Conservation (phyloP, 2,113 vertebrate genomes). For the Vulpes vulpes region DNA sequence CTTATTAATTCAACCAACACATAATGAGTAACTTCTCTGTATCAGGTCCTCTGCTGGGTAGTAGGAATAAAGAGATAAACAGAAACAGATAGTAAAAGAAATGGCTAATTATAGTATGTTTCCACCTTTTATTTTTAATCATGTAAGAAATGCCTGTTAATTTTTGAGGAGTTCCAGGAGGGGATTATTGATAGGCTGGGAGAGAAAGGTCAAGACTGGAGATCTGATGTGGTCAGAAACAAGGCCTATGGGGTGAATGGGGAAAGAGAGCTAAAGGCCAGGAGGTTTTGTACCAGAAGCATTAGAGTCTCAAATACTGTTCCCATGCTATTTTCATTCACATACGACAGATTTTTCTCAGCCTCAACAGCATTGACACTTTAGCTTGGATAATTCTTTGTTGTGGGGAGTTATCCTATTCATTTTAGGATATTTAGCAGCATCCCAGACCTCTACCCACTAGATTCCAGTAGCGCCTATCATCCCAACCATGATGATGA, state of each 20-base stretch:
- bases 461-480: not conserved
- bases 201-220: not conserved
- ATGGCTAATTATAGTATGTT: not conserved
- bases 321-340: slow-evolving; percentile 17
- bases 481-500: not conserved
- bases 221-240: not conserved
- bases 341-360: not conserved
- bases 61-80: slow-evolving; percentile 12
- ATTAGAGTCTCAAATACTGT: not conserved
- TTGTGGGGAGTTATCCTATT: not conserved
- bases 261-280: not conserved
- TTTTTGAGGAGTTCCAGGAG: not conserved
- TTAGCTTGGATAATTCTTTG: slow-evolving; percentile 11
- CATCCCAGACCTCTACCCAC: not conserved
- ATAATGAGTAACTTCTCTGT: slow-evolving; percentile 30
- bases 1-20: not conserved
- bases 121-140: slow-evolving; percentile 40
- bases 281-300: not conserved
- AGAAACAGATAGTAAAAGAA: slow-evolving; percentile 31
- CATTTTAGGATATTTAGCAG: not conserved
- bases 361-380: not conserved
- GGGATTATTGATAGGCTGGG: not conserved
- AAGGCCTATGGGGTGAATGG: not conserved
- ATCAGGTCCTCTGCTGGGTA: not conserved
- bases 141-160: not conserved